A percentile compares a stretch with the other conserved stretches of the same genome.
These are phyloP conservation scores for Eupeodes luniger DNA, from an alignment of 2,888 invertebrate genomes.

Conservation along the genomic window DNA sequence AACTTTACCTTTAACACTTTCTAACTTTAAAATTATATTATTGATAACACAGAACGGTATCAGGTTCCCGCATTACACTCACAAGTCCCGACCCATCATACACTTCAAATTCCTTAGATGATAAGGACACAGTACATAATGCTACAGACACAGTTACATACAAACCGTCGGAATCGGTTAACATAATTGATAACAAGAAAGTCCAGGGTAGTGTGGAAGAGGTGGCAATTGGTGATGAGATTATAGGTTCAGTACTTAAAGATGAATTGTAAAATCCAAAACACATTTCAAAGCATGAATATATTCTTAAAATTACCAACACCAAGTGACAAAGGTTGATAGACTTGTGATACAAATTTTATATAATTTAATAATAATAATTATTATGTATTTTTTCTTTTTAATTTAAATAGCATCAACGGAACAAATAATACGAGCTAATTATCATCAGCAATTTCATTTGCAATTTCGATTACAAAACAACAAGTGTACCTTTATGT, in stretches of 20 bases:
- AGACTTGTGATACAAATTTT: background rate
- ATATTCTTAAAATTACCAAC: conserved; percentile 15
- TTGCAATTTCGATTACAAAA: conserved; percentile 41
- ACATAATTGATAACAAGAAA: conserved; percentile 64
- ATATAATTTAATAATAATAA: background rate
- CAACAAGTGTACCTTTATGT: conserved; percentile 50
- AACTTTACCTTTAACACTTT: conserved; percentile 42
- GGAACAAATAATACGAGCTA: conserved; percentile 44
- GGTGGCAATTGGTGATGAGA: conserved; percentile 79
- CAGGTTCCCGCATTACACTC: conserved; percentile 85
- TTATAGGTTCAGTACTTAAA: conserved; percentile 70
- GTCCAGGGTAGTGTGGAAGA: conserved; percentile 82
- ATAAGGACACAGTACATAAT: conserved; percentile 80
- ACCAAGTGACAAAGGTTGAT: conserved; percentile 49
- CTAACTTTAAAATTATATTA: conserved; percentile 27
- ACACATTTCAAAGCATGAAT: conserved; percentile 42
- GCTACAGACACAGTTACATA: conserved; percentile 83
- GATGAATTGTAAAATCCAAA: conserved; percentile 80
- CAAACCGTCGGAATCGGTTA: conserved; percentile 79
- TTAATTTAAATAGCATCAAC: conserved; percentile 39
- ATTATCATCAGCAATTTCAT: conserved; percentile 51
- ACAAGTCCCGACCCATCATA: conserved; percentile 86
- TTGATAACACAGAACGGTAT: conserved; percentile 80
- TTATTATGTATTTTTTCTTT: conserved; percentile 1
- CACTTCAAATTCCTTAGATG: conserved; percentile 77